Conservation (phyloP, 2,797 vertebrate genomes). For the Tokudaia tokunoshimensis region DNA sequence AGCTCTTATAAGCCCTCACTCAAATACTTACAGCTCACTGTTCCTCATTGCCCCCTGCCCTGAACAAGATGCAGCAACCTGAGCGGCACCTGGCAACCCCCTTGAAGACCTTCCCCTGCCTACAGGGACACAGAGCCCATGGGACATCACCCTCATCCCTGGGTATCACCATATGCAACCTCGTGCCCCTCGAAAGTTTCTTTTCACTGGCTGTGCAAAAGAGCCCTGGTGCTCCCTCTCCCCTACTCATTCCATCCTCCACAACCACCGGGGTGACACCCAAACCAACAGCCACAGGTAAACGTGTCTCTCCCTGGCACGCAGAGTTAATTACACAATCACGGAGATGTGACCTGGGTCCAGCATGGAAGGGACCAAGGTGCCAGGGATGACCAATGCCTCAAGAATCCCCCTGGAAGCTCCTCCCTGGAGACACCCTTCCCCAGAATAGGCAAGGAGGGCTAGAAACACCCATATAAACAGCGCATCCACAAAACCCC, state of each 20-base stretch:
- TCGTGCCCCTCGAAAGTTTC: background rate
- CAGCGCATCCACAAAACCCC: slow-evolving; percentile 76
- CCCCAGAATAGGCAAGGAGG: slow-evolving; percentile 81
- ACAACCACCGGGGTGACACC: background rate
- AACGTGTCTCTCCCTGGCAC: slow-evolving; percentile 63
- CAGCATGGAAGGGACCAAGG: slow-evolving; percentile 53
- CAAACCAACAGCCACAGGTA: slow-evolving; percentile 59
- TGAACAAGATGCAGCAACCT: fast-evolving
- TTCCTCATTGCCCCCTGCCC: background rate
- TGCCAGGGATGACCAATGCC: slow-evolving; percentile 70
- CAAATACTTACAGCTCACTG: background rate
- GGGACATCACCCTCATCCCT: background rate
- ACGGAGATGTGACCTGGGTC: slow-evolving; percentile 54
- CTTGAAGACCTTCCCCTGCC: background rate
- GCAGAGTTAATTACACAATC: slow-evolving; percentile 34
- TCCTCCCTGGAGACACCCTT: background rate
- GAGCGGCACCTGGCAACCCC: background rate
- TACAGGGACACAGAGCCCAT: fast-evolving
- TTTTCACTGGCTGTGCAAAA: background rate
- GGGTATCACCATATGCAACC: fast-evolving
- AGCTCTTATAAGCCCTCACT: background rate
- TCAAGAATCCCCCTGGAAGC: background rate
- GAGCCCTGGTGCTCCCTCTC: background rate
- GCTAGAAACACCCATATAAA: slow-evolving; percentile 58
- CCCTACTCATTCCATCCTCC: background rate